Evolutionary conservation across 2,797 vertebrate genomes (phyloP), one percentile per base, ranked within the genome.

Genomic region (Alcedo atthis): DNA sequence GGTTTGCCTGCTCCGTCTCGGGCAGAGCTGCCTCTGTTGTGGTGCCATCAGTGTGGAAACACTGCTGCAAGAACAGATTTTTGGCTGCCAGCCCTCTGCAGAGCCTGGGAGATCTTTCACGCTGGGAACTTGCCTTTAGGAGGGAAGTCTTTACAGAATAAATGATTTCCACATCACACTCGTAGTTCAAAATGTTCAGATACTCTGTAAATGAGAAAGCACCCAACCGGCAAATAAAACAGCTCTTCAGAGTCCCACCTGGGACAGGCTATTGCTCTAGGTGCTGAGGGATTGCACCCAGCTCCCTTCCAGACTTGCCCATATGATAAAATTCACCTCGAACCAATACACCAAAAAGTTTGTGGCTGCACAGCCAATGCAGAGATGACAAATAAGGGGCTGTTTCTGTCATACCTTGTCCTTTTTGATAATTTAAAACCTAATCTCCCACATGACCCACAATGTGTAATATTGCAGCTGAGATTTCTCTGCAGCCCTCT

Each of bases 21-120:
- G 78, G 95, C 15, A 5, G 86, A 93, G 87, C 88, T 94, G 88
- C 84, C 90, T 94, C 92, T 96, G 88, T 96, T 96, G 86, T 95
- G 85, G 90, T 89, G 90, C 93, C 81, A 93, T 95, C 94, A 94
- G 59, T 92, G 86, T 94, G 90, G 88, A 96, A 96, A 96, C 76
- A 93, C 79, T 87, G 88, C 90, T 89, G 81, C 92, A 92, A 90
- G 96, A 96, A 96, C 94, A 95, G 95, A 94, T 94, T 96, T 96
- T 95, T 95, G 95, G 94, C 84, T 94, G 92, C 94, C 94, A 96
- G 90, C 81, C 75, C 76, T 89, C 71, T 2, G 6, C 76, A 78
- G 76, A 90, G 90, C 81, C 71, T 92, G 61, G 35, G 81, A 95
- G 93, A 95, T 76, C 93, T 95, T 90, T 92, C 76, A 76, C 0